Evolutionary conservation across 2,113 vertebrate genomes (phyloP), one percentile per base, ranked within the genome.

Genomic region (Potamarius usumacintae): DNA sequence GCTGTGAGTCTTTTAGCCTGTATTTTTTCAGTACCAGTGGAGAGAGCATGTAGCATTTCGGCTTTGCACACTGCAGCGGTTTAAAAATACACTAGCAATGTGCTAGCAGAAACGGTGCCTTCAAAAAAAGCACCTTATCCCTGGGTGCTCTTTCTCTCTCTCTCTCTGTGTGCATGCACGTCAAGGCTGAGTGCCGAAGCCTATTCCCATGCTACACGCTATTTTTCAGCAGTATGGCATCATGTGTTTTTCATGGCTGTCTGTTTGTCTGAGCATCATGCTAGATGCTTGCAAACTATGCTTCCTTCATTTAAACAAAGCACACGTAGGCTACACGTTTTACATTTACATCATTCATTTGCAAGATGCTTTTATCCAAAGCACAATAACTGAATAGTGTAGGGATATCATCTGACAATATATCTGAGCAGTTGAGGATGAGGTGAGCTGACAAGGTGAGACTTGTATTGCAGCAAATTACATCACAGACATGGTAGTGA

Each of bases 211-310:
- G 83, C 52, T 48, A 63, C 58, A 15, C 14, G 6, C 34, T 84
- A 50, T 85, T 76, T 89, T 87, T 86, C 82, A 53, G 34, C 88
- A 88, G 65, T 82, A 65, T 85, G 80, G 87, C 87, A 79, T 91
- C 82, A 85, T 91, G 82, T 82, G 65, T 88, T 91, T 85, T 78
- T 84, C 80, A 63, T 69, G 57, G 57, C 57, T 82, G 57, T 82
- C 79, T 62, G 57, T 62, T 82, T 82, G 30, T 82, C 76, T 79
- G 25, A 55, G 27, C 65, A 82, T 11, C 11, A 55, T 62, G 69
- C 12, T 82, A 84, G 81, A 82, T 62, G 80, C 57, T 82, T 58
- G 27, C 55, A 80, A 80, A 34, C 55, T 58, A 58, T 30, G 3
- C 53, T 12, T 81, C 17, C 30, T 42, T 60, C 17, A 20, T 42